Evolutionary conservation across 2,113 vertebrate genomes (phyloP).

Genomic region (Poeciliopsis retropinna): DNA sequence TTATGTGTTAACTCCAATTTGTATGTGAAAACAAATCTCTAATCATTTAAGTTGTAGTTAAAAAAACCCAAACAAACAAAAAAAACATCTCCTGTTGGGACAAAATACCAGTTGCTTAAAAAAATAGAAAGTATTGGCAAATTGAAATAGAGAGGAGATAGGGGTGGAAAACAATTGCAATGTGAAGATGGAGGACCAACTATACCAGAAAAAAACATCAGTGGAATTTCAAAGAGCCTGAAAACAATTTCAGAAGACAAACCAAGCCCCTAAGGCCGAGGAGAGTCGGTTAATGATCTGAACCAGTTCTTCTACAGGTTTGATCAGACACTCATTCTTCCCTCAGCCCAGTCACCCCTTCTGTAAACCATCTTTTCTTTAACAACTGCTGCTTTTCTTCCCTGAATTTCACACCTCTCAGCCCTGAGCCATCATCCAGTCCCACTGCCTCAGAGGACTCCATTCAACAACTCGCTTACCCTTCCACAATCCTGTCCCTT

Average conservation of each 20-base stretch:
- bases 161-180: no score
- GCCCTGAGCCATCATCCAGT: no score
- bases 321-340: neutral
- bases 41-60: neutral
- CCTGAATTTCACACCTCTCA: no score
- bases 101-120: neutral
- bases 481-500: neutral
- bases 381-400: no score
- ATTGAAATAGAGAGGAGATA: no score
- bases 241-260: neutral
- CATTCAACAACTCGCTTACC: no score
- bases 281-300: neutral
- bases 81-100: neutral
- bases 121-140: no score
- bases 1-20: no score
- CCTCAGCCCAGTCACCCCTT: neutral
- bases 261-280: neutral
- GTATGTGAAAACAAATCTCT: no score
- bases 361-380: no score
- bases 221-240: neutral
- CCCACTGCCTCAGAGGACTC: no score
- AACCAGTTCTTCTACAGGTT: neutral
- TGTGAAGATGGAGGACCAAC: neutral
- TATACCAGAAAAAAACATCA: neutral
- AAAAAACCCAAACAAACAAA: neutral